Evolutionary conservation across 2,113 vertebrate genomes (phyloP), one percentile per base, ranked within the genome.

Genomic region (Vanacampus margaritifer): DNA sequence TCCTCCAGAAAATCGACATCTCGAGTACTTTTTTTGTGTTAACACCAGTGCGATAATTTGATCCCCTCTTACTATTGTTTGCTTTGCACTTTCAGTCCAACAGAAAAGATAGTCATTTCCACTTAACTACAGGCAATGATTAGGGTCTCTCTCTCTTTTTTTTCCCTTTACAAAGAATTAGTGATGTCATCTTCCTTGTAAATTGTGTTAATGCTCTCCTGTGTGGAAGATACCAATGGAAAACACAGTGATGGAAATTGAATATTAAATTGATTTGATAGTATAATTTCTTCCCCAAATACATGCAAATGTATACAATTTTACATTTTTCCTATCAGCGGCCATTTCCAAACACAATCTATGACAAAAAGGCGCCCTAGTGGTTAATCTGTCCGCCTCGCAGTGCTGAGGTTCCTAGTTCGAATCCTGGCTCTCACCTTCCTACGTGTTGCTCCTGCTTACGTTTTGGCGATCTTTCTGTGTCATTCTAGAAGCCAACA

Each of bases 31-130:
- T 73, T 79, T 72, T 83, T n/a, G 53, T 69, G 64, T 76, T n/a
- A 65, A 13, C 19, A 0, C 5, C 32, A 82, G 12, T 28, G 59
- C 56, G 26, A 76, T 74, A 67, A 86, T 79, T 68, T 75, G 69
- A 80, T 69, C 23, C 63, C 69, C 51, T 71, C n/a, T 23, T 1
- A 74, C 76, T 64, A 73, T 78, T 85, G 65, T 70, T 63, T 74
- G 65, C 66, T 78, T 82, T 85, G 65, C 72, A 79, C 74, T 62
- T 48, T 71, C 70, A 71, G 37, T 72, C n/a, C 39, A 72, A 70
- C 68, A 65, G 62, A 79, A 74, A 82, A 60, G 26, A 79, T 76
- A 78, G 79, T 65, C 61, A 74, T 80, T 82, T 81, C 56, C 54
- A 54, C 64, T 65, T 28, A 61, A 45, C 69, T 72, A 23, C 68